A percentile compares a stretch with the other conserved stretches of the same genome.
These are phyloP conservation scores for Gallinago paraguaiae DNA, from an alignment of 2,113 vertebrate species.

Conservation along the genomic window DNA sequence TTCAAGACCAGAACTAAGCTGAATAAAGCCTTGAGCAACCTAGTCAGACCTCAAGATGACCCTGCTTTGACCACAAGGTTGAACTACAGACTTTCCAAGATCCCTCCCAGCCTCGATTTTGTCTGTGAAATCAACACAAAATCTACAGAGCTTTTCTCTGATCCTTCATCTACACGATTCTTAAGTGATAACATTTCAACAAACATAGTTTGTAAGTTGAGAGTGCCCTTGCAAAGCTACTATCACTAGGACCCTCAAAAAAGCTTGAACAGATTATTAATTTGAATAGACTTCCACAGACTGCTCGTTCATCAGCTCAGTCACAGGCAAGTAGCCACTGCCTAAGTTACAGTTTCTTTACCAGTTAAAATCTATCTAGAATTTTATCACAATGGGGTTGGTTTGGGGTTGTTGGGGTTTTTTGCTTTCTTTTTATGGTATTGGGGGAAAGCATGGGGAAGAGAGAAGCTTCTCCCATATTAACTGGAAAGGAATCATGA, in stretches of 20 bases:
- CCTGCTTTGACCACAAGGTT: background rate
- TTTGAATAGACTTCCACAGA: background rate
- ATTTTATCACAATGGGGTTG: background rate
- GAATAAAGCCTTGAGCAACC: constrained; percentile 15
- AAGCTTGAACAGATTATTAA: background rate
- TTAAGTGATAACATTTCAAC: background rate
- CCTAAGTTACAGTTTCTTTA: background rate
- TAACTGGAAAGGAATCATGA: background rate
- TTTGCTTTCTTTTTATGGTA: background rate
- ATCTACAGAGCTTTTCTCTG: background rate
- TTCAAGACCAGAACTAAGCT: background rate
- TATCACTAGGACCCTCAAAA: background rate
- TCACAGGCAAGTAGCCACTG: background rate
- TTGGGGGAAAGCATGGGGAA: background rate
- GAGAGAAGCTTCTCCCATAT: background rate
- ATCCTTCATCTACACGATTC: background rate
- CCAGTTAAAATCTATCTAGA: background rate
- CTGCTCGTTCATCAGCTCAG: background rate
- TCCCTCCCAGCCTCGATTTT: background rate
- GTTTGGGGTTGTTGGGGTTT: background rate
- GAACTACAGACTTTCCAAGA: background rate
- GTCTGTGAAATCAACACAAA: background rate
- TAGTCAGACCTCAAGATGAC: constrained; percentile 6
- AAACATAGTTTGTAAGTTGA: background rate
- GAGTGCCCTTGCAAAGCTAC: background rate